Conservation (phyloP, 1,140 invertebrate genomes). For the Mamestra configurata region DNA sequence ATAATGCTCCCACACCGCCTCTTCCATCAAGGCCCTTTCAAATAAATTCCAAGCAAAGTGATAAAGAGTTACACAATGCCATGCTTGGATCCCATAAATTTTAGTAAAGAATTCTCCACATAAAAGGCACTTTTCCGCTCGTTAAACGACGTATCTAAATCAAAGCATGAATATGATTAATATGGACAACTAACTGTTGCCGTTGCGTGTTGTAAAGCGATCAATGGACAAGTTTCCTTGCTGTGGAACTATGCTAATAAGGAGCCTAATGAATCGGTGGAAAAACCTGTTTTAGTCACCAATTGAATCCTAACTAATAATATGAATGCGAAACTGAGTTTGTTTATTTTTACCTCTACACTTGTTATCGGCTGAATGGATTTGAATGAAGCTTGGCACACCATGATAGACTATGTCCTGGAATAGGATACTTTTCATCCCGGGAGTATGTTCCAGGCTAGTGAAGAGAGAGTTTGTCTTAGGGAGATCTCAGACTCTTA, state of each 20-base stretch:
- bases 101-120: slow-evolving; percentile 19
- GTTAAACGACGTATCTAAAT: slow-evolving; percentile 23
- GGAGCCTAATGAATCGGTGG: neutral
- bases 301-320: neutral
- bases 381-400: too few relatives aligned
- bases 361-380: too few relatives aligned
- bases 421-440: too few relatives aligned
- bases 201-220: slow-evolving; percentile 10
- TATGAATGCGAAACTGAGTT: neutral
- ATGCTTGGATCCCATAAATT: slow-evolving; percentile 26
- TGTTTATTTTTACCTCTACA: too few relatives aligned
- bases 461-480: too few relatives aligned
- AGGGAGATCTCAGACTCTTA: too few relatives aligned
- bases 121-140: slow-evolving; percentile 36
- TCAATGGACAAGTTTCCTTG: slow-evolving; percentile 4
- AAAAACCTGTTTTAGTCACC: slow-evolving; percentile 9
- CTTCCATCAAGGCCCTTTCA: slow-evolving; percentile 5
- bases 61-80: slow-evolving; percentile 26
- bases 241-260: slow-evolving; percentile 21
- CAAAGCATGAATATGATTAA: slow-evolving; percentile 34
- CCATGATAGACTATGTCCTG: too few relatives aligned
- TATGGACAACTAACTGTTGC: slow-evolving; percentile 1
- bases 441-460: too few relatives aligned
- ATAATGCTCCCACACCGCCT: slow-evolving; percentile 13
- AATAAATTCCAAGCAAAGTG: slow-evolving; percentile 27